phyloP scores from a whole-genome alignment of 2,113 vertebrate genomes.

The Phrynocephalus versicolor region DNA sequence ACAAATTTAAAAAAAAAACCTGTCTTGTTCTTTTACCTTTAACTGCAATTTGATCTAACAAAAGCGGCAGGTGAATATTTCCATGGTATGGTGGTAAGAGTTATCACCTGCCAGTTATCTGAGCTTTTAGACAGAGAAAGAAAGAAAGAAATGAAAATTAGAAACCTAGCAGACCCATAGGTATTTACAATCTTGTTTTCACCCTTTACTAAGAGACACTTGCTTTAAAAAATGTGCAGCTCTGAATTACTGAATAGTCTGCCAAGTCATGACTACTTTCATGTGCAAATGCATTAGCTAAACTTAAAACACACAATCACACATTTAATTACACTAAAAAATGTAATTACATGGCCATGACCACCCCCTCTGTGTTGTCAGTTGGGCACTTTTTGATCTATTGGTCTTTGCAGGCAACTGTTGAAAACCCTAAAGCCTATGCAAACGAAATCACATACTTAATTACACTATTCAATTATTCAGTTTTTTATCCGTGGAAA shows the following conservation, averaged over 20 bases:
- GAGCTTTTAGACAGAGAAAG: not conserved
- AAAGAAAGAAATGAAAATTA: not conserved
- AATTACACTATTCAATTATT: slow-evolving; percentile 13
- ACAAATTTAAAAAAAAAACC: no score
- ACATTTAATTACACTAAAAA: slow-evolving; percentile 33
- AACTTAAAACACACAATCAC: slow-evolving; percentile 20
- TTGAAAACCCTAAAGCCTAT: slow-evolving; percentile 23
- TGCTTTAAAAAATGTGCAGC: not conserved
- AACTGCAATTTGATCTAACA: no score
- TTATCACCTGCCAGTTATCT: not conserved
- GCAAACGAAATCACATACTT: slow-evolving; percentile 13
- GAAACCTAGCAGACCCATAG: not conserved
- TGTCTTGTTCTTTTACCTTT: no score
- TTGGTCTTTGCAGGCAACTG: slow-evolving; percentile 38
- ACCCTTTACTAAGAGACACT: not conserved
- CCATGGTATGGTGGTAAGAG: no score
- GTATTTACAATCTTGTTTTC: not conserved
- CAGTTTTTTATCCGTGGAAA: slow-evolving; percentile 8
- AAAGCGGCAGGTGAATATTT: no score
- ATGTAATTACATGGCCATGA: slow-evolving; percentile 14
- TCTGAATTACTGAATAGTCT: not conserved
- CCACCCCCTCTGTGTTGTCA: not conserved
- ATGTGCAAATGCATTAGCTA: slow-evolving; percentile 27
- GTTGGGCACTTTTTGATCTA: slow-evolving; percentile 29
- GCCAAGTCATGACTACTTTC: slow-evolving; percentile 30